Percentiles rank a stretch among this genome's conserved stretches.
phyloP scores from a whole-genome alignment of 2,113 vertebrate species.

The Protobothrops flavoviridis region DNA sequence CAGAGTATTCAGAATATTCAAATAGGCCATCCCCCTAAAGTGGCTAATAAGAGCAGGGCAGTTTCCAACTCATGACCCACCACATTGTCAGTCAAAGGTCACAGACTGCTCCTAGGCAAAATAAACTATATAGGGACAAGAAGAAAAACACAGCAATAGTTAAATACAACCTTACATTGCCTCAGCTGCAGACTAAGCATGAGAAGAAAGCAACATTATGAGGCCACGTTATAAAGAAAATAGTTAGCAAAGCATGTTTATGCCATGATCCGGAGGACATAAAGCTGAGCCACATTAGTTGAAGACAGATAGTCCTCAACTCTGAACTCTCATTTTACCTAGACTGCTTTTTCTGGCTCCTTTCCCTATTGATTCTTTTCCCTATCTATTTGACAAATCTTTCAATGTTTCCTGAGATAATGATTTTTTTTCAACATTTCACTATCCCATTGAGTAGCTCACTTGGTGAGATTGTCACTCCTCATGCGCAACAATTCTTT shows the following conservation, averaged over 20 bases:
- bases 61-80: background rate
- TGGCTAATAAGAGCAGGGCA: background rate
- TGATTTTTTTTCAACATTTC: background rate
- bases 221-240: background rate
- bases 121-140: background rate
- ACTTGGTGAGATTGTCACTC: background rate
- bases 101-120: background rate
- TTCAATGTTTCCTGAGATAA: background rate
- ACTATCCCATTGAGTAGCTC: background rate
- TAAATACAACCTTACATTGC: background rate
- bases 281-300: background rate
- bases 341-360: background rate
- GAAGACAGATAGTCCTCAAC: background rate
- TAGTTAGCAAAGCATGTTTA: background rate
- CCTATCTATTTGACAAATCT: slow-evolving; percentile 1
- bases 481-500: background rate
- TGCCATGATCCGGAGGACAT: background rate
- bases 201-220: background rate
- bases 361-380: background rate
- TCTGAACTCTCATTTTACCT: background rate
- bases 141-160: background rate
- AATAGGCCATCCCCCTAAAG: background rate
- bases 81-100: background rate
- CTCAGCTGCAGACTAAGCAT: background rate
- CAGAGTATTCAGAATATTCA: background rate